Base-by-base conservation (phyloP, 2,797 vertebrate species). In the Sebastes flavidus region DNA sequence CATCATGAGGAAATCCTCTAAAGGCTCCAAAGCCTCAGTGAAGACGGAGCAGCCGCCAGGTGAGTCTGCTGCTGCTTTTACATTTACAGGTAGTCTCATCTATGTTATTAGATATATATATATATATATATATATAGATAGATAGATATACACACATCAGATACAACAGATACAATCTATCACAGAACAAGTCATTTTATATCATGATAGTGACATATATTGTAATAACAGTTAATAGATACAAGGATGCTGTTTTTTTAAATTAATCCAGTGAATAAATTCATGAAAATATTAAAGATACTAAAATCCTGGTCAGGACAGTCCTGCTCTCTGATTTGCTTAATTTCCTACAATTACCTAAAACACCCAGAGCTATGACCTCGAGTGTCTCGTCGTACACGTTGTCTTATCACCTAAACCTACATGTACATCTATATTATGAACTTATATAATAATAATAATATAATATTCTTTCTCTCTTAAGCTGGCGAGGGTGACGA, bases 1-100 rank as follows among this genome's bases (percentile, higher is more conserved):
- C 83, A 96, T 96, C 88, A 96, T 96, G 95, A 95, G 95, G 82
- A 96, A 96, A 52, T 94, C 95, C 0, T 96, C 96, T 12, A 96
- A 96, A 89, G 92, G 89, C 36, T 92, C 94, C 9, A 96, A 96
- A 87, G 88, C 87, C 6, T 52, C 90, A 0, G 83, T 86, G 36
- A 96, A 96, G 93, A 70, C 70, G 0, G 96, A 96, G 82, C 93
- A 91, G 78, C 87, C 91, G 65, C 87, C 95, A 85, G 94, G 95
- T 95, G 75, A 88, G 84, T 67, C 22, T 25, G 2, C 22, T 3
- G 2, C 60, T 34, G 3, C 14, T 56, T 38, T 38, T 38, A 38
- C 36, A 38, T 38, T 38, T 38, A 38, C 36, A 38, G 36, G 36
- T 38, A 5, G 36, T 38, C 36, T 38, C 36, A 38, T 38, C 36